Evolutionary conservation across 2,888 invertebrate species (phyloP), one percentile per base, ranked within the genome.

Genomic region (Sminthurinus aureus): DNA sequence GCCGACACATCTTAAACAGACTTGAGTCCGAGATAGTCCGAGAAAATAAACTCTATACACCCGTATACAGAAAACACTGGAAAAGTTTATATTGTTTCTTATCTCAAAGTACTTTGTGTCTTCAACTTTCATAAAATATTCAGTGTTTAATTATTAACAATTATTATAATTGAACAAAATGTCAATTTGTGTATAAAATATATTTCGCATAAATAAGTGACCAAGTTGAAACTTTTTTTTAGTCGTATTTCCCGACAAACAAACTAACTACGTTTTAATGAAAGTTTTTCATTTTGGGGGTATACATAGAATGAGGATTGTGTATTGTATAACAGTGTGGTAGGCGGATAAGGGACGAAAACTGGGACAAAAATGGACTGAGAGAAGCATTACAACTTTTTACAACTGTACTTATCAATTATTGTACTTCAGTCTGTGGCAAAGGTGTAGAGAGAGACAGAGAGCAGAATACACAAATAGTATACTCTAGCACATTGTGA

Each of bases 21-120:
- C 15, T 73, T 3, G 18, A 73, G 24, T 73, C 73, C 24, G 73
- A 38, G 38, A 38, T 11, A 73, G 69, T 50, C 75, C 75, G 75
- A 75, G 58, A 58, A 58, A 58, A 58, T 13, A 58, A 58, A 58
- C 18, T 15, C 52, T 11, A 8, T 52, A 52, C 58, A 13, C 2
- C 38, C 38, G 38, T 38, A 38, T 38, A 15, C 9, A 73, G 26
- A 9, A 73, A 22, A 73, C 73, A 73, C 73, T 9, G 20, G 24
- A 15, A 64, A 38, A 38, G 3, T 38, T 6, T 1, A 38, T 38
- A 38, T 6, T 38, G 38, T 38, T 38, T 38, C 38, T 1, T 38
- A 38, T 38, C 38, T 38, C 38, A 38, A 38, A 38, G 38, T 38
- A 38, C 6, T 38, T 38, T 4, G 38, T 38, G 1, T 1, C 6